phyloP scores from a whole-genome alignment of 1,140 invertebrate species.

The Drosophila pachea region DNA sequence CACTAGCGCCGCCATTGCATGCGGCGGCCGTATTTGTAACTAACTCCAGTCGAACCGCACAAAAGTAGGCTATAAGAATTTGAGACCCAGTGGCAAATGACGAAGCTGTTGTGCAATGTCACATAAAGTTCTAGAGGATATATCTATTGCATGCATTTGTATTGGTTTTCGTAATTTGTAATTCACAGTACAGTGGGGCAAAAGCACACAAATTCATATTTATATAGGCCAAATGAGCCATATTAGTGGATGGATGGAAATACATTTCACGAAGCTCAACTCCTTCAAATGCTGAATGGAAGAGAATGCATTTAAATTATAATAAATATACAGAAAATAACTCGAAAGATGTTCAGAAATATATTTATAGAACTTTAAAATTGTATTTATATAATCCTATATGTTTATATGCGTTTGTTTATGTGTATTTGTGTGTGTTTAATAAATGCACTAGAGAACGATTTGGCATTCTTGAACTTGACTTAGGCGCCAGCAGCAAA shows the following conservation, averaged over 20 bases:
- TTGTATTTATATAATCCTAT: not conserved
- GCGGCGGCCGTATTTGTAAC: not conserved
- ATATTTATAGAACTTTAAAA: slow-evolving; percentile 16
- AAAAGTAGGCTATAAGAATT: slow-evolving; percentile 31
- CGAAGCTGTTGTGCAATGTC: not conserved
- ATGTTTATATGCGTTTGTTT: slow-evolving; percentile 5
- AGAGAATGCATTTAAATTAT: not conserved
- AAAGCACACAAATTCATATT: slow-evolving; percentile 19
- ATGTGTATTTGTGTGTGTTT: slow-evolving; percentile 13
- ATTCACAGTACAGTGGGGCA: not conserved
- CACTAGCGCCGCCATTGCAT: slow-evolving; percentile 2
- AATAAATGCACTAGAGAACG: slow-evolving; percentile 17
- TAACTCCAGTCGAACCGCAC: slow-evolving; percentile 17
- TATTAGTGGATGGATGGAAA: not conserved
- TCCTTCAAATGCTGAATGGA: no score
- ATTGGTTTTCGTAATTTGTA: not conserved
- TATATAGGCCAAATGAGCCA: not conserved
- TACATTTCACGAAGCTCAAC: no score
- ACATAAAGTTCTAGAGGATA: not conserved
- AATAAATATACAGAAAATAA: not conserved
- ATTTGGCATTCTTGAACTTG: slow-evolving; percentile 25
- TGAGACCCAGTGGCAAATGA: not conserved
- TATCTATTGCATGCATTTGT: not conserved
- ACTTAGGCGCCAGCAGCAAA: slow-evolving; percentile 24
- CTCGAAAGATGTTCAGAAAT: not conserved